Base-by-base conservation (phyloP, 2,888 invertebrate species). In the Dysmachus trigonus region DNA sequence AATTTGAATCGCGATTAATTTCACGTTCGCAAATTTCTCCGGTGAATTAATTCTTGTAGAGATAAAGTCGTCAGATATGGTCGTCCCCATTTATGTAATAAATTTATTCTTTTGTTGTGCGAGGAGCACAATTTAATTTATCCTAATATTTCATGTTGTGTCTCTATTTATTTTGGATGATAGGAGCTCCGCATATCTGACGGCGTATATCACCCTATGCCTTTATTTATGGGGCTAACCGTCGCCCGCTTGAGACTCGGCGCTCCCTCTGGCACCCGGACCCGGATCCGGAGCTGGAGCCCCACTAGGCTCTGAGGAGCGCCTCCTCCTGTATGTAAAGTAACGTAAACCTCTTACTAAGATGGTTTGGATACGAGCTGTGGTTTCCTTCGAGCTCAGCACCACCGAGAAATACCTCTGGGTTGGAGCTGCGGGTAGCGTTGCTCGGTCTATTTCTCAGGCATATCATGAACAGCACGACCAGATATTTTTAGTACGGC, bases 131-230 rank as follows among this genome's bases (percentile, higher is more conserved):
- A 79, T 79, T 30, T 79, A 79, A 79, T 79, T 79, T 79, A 79
- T 79, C 79, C 47, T 51, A 79, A 79, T 79, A 79, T 79, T 51
- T 79, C 47, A 79, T 51, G 22, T 79, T 41, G 79, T 79, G 79
- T 47, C 79, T 79, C 79, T 79, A 79, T 79, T 79, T 79, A 51
- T 79, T 41, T 79, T 79, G 79, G 79, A 73, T 73, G 73, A 73
- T 79, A 79, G 47, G 51, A 8, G 31, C 38, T 18, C 38, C 41
- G 22, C 79, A 51, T 51, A 79, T 79, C 79, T 76, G 38, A 33
- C 76, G 35, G 38, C 79, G 47, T 79, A 51, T 79, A 38, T 79
- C 79, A 79, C 47, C 47, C 79, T 30, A 51, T 51, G 41, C 79
- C 79, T 51, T 27, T 79, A 27, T 62, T 62, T 62, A 31, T 35